Percentiles rank a stretch among this genome's conserved stretches.
These are phyloP conservation scores for Noctua fimbriata DNA, from an alignment of 2,888 invertebrate genomes.

Conservation along the genomic window DNA sequence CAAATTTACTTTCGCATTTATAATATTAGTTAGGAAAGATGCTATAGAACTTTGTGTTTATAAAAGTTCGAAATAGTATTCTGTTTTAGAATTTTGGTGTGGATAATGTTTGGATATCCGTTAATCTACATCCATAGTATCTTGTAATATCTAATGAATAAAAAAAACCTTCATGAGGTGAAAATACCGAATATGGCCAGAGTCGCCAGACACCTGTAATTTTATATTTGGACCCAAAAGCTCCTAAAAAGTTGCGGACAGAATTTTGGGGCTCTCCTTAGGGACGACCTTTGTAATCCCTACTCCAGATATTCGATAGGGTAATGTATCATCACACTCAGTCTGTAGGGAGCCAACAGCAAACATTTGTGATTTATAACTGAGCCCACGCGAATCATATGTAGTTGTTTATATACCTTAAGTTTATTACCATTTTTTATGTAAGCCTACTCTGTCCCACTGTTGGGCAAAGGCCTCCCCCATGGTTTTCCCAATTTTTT, in stretches of 20 bases:
- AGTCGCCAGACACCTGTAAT: slow-evolving; percentile 16
- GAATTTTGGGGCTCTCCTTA: slow-evolving; percentile 46
- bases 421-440: too few relatives aligned
- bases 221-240: slow-evolving; percentile 36
- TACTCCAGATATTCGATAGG: slow-evolving; percentile 48
- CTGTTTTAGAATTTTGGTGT: not conserved
- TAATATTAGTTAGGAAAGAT: too few relatives aligned
- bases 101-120: not conserved
- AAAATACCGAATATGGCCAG: not conserved
- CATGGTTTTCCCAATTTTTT: too few relatives aligned
- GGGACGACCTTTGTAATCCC: slow-evolving; percentile 61
- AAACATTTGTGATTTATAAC: slow-evolving; percentile 53
- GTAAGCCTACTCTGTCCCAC: too few relatives aligned
- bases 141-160: not conserved
- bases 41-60: too few relatives aligned
- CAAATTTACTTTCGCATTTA: too few relatives aligned
- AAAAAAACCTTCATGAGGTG: not conserved
- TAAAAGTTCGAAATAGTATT: not conserved
- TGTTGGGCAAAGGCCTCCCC: too few relatives aligned
- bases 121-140: slow-evolving; percentile 6
- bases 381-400: slow-evolving; percentile 4
- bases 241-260: slow-evolving; percentile 51
- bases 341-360: slow-evolving; percentile 41
- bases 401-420: not conserved
- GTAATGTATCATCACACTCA: slow-evolving; percentile 56